phyloP scores from a whole-genome alignment of 2,113 vertebrate genomes.

The Oryzias javanicus region DNA sequence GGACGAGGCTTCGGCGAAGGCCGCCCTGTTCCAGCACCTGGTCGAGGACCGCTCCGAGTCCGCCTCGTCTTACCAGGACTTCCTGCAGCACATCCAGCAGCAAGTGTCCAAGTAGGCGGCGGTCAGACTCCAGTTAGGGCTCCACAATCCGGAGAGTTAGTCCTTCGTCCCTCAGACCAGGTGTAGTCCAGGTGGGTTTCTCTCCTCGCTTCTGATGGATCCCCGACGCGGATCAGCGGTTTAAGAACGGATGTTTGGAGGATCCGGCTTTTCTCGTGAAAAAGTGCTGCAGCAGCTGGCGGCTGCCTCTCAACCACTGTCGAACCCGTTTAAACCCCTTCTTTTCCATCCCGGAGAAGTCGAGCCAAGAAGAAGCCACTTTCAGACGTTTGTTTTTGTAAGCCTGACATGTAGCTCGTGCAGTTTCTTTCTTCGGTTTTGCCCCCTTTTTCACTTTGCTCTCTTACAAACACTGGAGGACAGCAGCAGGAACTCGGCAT shows the following conservation, averaged over 20 bases:
- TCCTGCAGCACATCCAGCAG: conserved; percentile 92
- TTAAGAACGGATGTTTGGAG: conserved; percentile 5
- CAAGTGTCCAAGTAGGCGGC: conserved; percentile 85
- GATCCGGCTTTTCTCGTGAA: background rate
- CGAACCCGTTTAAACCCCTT: conserved; percentile 10
- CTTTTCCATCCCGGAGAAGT: conserved; percentile 11
- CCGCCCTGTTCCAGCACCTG: conserved; percentile 88
- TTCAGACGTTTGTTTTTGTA: conserved; percentile 33
- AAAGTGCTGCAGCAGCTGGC: conserved; percentile 2
- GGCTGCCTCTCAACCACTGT: conserved; percentile 12
- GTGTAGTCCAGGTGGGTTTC: conserved; percentile 11
- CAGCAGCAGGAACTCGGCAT: conserved; percentile 28
- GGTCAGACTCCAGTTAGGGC: background rate
- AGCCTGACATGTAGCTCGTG: conserved; percentile 53
- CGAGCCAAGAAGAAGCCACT: conserved; percentile 56
- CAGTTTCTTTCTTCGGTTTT: conserved; percentile 25
- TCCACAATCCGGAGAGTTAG: conserved; percentile 13
- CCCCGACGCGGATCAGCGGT: background rate
- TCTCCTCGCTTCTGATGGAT: conserved; percentile 1
- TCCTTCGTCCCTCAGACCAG: conserved; percentile 10
- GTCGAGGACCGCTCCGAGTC: conserved; percentile 92
- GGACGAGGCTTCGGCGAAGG: conserved; percentile 86
- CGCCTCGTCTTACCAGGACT: conserved; percentile 91
- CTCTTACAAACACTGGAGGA: conserved; percentile 58
- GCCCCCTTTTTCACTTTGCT: background rate